Evolutionary conservation across 2,888 invertebrate species (phyloP), one percentile per base, ranked within the genome.

Genomic region (Trachelus tabidus): DNA sequence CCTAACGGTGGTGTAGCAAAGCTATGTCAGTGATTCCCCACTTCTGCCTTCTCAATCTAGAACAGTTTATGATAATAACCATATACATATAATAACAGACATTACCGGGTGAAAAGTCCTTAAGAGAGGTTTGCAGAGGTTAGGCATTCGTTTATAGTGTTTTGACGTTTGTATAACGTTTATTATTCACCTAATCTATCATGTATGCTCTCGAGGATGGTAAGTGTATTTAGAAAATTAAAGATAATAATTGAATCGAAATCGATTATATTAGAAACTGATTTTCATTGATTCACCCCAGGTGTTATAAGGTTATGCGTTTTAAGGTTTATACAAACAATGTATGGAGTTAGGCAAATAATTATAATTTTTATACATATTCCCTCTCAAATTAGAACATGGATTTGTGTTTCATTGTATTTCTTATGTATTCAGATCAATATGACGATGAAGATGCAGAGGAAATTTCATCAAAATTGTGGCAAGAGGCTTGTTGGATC

Each of bases 401-500:
- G 33, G 33, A 33, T 71, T 4, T 30, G 11, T 33, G 12, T 6
- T 31, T 71, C 11, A 31, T 12, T 33, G 31, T 9, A 71, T 71
- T 31, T 71, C 12, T 31, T 34, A 23, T 56, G 56, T 56, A 31
- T 69, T 40, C 79, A 83, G 84, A 84, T 76, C 82, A 83, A 81
- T 96, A 94, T 91, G 97, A 97, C 83, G 97, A 97, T 89, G 97
- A 97, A 88, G 97, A 97, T 90, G 95, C 95, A 15, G 98, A 98
- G 92, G 99, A 99, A 93, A 98, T 99, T 88, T 98, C 98, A 56
- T 96, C 98, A 11, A 99, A 99, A 91, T 93, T 99, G 83, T 99
- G 99, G 99, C 99, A 99, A 92, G 99, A 99, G 93, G 99, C 99
- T 73, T 99, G 99, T 89, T 99, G 99, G 99, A 99, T 99, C 89